Evolutionary conservation across 1,140 invertebrate species (phyloP).

Genomic region (Mizuhopecten yessoensis): DNA sequence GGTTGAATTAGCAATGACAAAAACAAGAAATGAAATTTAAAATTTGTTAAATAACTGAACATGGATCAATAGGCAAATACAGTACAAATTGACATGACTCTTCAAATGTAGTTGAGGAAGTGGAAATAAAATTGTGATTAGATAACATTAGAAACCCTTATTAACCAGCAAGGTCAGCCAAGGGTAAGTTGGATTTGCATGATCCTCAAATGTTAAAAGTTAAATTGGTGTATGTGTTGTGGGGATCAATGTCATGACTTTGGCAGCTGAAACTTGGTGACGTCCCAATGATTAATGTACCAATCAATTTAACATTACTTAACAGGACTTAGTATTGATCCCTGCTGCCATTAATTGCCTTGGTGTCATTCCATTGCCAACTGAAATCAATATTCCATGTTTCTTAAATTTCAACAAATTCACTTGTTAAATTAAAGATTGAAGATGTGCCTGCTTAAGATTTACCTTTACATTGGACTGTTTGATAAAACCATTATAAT

Average conservation of each 20-base stretch:
- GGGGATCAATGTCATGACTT: neutral
- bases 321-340: no score
- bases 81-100: neutral
- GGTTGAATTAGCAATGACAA: neutral
- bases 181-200: neutral
- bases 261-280: neutral
- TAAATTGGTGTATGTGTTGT: neutral
- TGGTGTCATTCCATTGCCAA: no score
- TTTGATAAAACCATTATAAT: no score
- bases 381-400: neutral
- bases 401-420: neutral
- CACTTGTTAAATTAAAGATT: neutral
- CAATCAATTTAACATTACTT: conserved; percentile 3
- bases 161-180: neutral
- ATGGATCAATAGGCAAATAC: neutral
- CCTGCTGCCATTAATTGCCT: no score
- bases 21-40: conserved; percentile 34
- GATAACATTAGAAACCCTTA: neutral
- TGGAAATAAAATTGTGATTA: neutral
- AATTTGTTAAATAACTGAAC: neutral
- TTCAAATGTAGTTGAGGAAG: neutral
- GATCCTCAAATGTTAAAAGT: no score
- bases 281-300: neutral
- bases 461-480: no score
- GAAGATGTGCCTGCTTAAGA: no score